Conservation (phyloP, 2,888 invertebrate species). For the Rotaria sp. region DNA sequence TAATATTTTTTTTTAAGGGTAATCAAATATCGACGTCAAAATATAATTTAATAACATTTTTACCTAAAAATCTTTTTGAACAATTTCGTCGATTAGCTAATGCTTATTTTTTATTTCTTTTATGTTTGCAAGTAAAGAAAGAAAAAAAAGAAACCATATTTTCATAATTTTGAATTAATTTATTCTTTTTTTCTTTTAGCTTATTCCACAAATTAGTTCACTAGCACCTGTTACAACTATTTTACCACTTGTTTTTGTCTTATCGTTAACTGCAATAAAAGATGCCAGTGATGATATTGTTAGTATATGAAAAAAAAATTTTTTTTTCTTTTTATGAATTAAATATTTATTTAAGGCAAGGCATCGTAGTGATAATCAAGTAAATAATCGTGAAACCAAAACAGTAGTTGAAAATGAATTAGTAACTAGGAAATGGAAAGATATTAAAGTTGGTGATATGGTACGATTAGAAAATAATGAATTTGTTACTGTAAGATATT, state of each 20-base stretch:
- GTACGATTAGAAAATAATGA: conserved; percentile 62
- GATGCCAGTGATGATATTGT: conserved; percentile 97
- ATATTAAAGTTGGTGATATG: conserved; percentile 91
- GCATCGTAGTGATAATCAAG: conserved; percentile 74
- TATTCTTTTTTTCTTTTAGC: conserved; percentile 44
- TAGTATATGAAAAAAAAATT: conserved; percentile 59
- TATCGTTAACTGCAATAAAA: conserved; percentile 86
- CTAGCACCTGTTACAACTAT: conserved; percentile 91
- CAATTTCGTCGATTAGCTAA: conserved; percentile 98
- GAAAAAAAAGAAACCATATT: no score
- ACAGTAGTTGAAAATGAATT: conserved; percentile 79
- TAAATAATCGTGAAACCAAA: conserved; percentile 73
- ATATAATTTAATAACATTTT: conserved; percentile 89
- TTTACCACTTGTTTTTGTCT: conserved; percentile 84
- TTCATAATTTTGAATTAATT: no score
- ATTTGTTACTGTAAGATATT: conserved; percentile 46
- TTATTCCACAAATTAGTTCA: conserved; percentile 93
- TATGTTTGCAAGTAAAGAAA: conserved; percentile 72
- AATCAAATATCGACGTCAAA: conserved; percentile 99
- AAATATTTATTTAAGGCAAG: conserved; percentile 70
- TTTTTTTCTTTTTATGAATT: no score
- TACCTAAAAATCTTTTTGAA: conserved; percentile 94
- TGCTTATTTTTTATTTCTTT: conserved; percentile 92
- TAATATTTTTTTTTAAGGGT: conserved; percentile 66
- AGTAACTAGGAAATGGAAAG: conserved; percentile 71